These are phyloP conservation scores for Metallyticus violacea DNA, from an alignment of 2,888 invertebrate genomes.

Conservation along the genomic window DNA sequence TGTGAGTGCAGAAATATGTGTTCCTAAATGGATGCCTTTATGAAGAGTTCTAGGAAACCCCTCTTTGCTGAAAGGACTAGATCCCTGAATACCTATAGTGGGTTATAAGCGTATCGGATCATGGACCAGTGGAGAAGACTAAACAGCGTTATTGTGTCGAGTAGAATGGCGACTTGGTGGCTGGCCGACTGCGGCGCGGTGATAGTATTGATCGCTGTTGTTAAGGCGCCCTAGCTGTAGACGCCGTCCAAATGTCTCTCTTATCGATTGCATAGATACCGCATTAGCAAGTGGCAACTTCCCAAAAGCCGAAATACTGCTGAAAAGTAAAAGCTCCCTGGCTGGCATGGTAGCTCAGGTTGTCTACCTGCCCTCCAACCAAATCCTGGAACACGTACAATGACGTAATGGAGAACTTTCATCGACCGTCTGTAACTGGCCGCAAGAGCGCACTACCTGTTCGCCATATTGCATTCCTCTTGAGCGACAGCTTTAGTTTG, in stretches of 20 bases:
- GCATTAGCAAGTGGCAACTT: neutral
- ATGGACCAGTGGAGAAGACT: no score
- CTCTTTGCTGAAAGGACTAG: no score
- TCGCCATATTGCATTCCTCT: constrained; percentile 12
- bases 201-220: neutral
- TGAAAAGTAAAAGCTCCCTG: neutral
- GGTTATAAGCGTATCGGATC: no score
- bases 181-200: neutral
- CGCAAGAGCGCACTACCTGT: neutral
- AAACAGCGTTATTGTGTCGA: no score
- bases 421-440: neutral
- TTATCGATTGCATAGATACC: neutral
- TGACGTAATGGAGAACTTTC: neutral
- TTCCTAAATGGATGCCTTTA: no score
- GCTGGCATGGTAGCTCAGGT: neutral
- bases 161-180: neutral
- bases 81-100: no score
- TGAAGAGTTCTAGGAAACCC: no score
- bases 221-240: neutral
- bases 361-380: neutral
- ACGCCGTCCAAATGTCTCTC: neutral
- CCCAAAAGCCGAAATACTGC: neutral
- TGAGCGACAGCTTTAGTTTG: neutral
- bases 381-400: neutral
- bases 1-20: no score